Base-by-base conservation (phyloP, 1,140 invertebrate species). In the Pantala flavescens region DNA sequence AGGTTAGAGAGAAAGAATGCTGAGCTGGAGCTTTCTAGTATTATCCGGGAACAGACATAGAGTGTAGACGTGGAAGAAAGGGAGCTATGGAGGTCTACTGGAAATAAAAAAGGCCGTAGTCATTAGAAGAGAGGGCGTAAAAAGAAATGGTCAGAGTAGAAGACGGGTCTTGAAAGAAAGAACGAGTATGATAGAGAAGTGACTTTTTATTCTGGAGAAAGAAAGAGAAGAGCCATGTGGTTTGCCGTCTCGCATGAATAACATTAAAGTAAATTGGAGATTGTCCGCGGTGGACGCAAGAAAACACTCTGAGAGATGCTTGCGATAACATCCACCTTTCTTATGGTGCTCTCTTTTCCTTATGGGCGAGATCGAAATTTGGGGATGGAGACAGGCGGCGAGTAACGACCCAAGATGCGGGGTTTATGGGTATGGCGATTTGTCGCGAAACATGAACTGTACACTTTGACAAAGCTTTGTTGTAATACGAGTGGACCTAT, bases 241-340 rank as follows among this genome's bases (percentile, higher is more conserved):
- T 63, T 12, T 63, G 49, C 49, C n/a, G 49, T 63, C 49, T 63
- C 49, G 49, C 49, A 63, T 63, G 49, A 63, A 63, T 63, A 63
- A 21, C 49, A 63, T 63, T 63, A 63, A 63, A 63, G 49, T 63
- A 63, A 63, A 63, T 63, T 63, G 49, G 49, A 63, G 49, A 63
- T 63, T 63, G 49, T 63, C 49, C 49, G 49, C 12, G 49, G 1
- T 63, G 49, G 49, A 63, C 49, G 49, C 49, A 5, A 21, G 49
- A 21, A 63, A 63, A 63, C n/a, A 63, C 49, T 63, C 49, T 63
- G 16, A 63, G 49, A 63, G 49, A 63, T 63, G 3, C 14, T 21
- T 14, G 49, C 16, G 49, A 63, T 63, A 63, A 63, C 49, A 3
- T 16, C 49, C 12, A 21, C 16, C 49, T 12, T 63, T 21, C 49